Base-by-base conservation (phyloP, 2,113 vertebrate species). In the Tursiops truncatus region DNA sequence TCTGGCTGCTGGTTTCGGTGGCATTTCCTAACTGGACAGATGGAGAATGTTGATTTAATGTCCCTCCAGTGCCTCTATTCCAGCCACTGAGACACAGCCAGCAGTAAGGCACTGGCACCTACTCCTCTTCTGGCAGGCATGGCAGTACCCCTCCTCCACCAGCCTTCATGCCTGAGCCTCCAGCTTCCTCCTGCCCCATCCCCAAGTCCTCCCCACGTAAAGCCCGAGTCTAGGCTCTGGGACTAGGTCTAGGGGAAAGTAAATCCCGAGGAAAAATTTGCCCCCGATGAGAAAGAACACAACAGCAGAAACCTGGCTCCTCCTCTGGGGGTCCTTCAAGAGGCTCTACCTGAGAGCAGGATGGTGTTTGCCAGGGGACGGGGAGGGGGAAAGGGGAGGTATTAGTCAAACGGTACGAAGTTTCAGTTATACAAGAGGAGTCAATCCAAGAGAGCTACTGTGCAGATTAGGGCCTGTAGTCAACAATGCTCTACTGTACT, bases 11-110 rank as follows among this genome's bases (percentile, higher is more conserved):
- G 91, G 93, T 62, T 91, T 25, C 0, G 3, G 67, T 47, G 81
- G 63, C 76, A 0, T 94, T 96, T 97, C 88, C 96, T 91, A 65
- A 98, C 90, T 0, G 36, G 93, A 62, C 85, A 96, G 96, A 96
- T 97, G 97, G 97, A 97, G 86, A 74, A 20, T 47, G 89, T 67
- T 87, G 91, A 23, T 7, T 63, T 73, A 50, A 89, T 21, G 41
- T 95, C 94, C 81, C 20, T 56, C 17, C 31, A 65, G 77, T 26
- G 88, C 14, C 65, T 77, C 73, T 56, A 9, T 56, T 79, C 80
- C 41, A 73, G 62, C 84, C 95, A 74, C 80, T 26, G 1, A 87
- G 90, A 84, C 76, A 53, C 36, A 89, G 96, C 58, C 93, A 88
- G 88, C 33, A 58, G 25, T 31, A 15, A 91, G 56, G 50, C 25